Evolutionary conservation across 2,113 vertebrate genomes (phyloP), one percentile per base, ranked within the genome.

Genomic region (Myotis yumanensis): DNA sequence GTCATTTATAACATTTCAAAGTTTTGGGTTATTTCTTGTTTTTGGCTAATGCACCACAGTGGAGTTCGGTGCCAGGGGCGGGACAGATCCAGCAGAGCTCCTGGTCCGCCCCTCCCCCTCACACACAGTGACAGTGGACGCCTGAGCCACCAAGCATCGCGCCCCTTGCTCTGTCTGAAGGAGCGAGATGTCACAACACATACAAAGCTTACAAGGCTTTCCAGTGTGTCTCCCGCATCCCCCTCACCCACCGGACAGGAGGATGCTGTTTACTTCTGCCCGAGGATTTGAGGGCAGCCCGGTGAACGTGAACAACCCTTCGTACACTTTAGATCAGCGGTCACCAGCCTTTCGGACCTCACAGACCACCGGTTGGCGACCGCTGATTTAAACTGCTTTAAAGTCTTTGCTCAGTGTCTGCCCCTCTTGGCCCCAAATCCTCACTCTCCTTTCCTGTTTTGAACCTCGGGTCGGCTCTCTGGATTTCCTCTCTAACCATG

Each of bases 191-290:
- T 23, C 48, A 1, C 8, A 2, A 9, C 62, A 46, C 18, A 1
- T 0, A 4, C 15, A n/a, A n/a, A n/a, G 3, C 0, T 16, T 11
- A 12, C 0, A 12, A 37, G 77, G 4, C 4, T 18, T 43, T 66
- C 18, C 62, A 14, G 7, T n/a, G 4, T 23, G 20, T 64, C 43
- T 16, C 0, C 18, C 46, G 37, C 10, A 32, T 17, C 57, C n/a
- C 20, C 79, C 1, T 0, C 16, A 3, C 20, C 23, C 30, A 1
- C 9, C 5, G 23, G 86, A 43, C 71, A 11, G 11, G 25, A 12
- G 17, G 10, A 3, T 4, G n/a, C 35, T 57, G 11, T 79, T 4
- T 22, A 35, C n/a, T 46, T 4, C 80, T 37, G 16, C 20, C 2
- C 52, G 6, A 28, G 77, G 37, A 15, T 15, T 57, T 46, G n/a